These are phyloP conservation scores for Stichopus horrens DNA, from an alignment of 53 echinoderm and acorn worm genomes.

Conservation along the genomic window DNA sequence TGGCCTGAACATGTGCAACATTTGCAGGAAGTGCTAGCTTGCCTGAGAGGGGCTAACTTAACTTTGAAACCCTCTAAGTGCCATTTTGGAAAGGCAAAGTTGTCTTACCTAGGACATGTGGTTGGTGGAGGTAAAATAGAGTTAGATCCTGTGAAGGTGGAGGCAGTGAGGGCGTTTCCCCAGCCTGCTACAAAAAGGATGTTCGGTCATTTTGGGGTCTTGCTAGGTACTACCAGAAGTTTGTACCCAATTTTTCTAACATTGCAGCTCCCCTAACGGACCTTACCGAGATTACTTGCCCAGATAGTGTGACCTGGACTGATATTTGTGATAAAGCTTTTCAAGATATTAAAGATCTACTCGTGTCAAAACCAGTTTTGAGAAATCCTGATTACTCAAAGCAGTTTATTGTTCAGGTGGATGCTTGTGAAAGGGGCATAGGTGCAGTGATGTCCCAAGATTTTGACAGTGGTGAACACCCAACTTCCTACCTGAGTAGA, in stretches of 20 bases:
- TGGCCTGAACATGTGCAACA: too few relatives aligned
- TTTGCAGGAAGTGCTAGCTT: neutral
- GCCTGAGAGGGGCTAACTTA: neutral
- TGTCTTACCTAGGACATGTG: too few relatives aligned
- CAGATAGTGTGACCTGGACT: neutral
- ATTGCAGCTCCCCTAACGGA: neutral
- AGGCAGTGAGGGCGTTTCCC: neutral
- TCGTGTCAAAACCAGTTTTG: slow-evolving; percentile 13
- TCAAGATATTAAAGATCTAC: slow-evolving; percentile 3
- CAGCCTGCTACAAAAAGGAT: neutral
- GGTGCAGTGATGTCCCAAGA: slow-evolving; percentile 39
- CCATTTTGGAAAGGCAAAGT: too few relatives aligned
- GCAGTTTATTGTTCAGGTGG: too few relatives aligned
- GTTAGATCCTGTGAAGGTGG: neutral
- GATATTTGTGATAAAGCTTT: slow-evolving; percentile 1
- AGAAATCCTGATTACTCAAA: slow-evolving; percentile 12
- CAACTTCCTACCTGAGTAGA: neutral
- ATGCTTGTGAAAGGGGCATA: slow-evolving; percentile 2
- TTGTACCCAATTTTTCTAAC: too few relatives aligned
- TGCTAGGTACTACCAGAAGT: neutral
- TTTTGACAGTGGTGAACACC: neutral
- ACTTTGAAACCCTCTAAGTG: too few relatives aligned
- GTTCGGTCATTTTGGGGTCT: slow-evolving; percentile 2
- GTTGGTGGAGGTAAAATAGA: too few relatives aligned
- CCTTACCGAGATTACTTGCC: neutral